Conservation (phyloP, 37 sponge, comb jelly and placozoan species). For the Crambe crambe region DNA sequence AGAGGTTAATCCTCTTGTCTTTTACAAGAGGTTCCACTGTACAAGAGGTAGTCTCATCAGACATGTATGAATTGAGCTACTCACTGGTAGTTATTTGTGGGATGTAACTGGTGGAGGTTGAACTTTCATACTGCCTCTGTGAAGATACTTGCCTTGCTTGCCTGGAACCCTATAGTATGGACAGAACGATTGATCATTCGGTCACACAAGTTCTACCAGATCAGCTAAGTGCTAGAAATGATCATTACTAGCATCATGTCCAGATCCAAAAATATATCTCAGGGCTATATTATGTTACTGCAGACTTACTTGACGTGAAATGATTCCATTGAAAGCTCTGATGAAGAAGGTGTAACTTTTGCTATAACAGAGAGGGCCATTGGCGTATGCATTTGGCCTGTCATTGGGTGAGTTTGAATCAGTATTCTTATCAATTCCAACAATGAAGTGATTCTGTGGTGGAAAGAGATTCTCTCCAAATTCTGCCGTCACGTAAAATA, state of each 20-base stretch:
- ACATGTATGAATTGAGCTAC: no score
- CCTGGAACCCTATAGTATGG: no score
- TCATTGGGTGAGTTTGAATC: constrained; percentile 51
- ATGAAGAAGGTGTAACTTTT: constrained; percentile 62
- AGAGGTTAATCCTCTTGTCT: no score
- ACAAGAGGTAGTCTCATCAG: no score
- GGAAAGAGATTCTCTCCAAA: constrained; percentile 45
- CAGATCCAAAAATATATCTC: no score
- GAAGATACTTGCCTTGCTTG: no score
- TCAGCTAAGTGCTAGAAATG: no score
- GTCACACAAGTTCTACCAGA: no score
- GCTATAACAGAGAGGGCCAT: constrained; percentile 34
- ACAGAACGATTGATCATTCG: no score
- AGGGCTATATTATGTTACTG: no score
- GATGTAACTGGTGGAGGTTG: constrained; percentile 4
- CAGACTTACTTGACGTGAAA: neutral
- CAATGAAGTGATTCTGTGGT: neutral
- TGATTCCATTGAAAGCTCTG: constrained; percentile 38
- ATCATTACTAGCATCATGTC: no score
- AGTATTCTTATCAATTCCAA: neutral
- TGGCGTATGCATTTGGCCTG: constrained; percentile 15
- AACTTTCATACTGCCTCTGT: constrained; percentile 11
- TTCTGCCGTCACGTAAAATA: constrained; percentile 60
- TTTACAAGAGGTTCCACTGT: no score
- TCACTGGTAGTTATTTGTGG: neutral